phyloP scores from a whole-genome alignment of 2,888 invertebrate genomes.

The Vesta saturnalis region DNA sequence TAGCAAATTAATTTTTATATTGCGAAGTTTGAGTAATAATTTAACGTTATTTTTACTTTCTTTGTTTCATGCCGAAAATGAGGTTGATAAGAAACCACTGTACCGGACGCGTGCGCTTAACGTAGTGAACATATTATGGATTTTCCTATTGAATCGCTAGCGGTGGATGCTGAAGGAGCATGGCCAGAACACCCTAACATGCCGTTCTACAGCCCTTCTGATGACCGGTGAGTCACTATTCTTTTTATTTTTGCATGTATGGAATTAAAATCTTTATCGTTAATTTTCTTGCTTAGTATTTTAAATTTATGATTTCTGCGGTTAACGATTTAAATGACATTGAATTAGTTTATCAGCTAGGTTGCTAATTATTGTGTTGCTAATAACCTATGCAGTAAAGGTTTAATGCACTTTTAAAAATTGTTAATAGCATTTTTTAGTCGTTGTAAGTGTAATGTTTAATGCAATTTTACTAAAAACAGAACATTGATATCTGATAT shows the following conservation, averaged over 20 bases:
- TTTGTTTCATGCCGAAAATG: constrained; percentile 26
- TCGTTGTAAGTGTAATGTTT: too few relatives aligned
- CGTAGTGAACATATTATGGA: constrained; percentile 45
- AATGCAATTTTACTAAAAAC: too few relatives aligned
- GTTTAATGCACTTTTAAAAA: too few relatives aligned
- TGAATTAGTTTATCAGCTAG: too few relatives aligned
- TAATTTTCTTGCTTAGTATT: too few relatives aligned
- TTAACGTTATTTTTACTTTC: constrained; percentile 16
- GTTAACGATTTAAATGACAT: too few relatives aligned
- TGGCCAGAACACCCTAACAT: constrained; percentile 43
- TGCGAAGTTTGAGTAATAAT: background rate
- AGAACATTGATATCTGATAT: too few relatives aligned
- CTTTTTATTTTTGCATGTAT: background rate
- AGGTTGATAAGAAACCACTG: constrained; percentile 29
- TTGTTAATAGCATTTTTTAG: too few relatives aligned
- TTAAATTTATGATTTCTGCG: too few relatives aligned
- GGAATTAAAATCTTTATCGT: background rate
- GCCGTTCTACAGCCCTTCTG: constrained; percentile 39
- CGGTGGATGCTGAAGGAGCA: constrained; percentile 45
- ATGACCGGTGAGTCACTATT: constrained; percentile 42
- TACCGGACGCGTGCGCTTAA: constrained; percentile 37
- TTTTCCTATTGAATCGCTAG: constrained; percentile 45
- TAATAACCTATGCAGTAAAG: too few relatives aligned
- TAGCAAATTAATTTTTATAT: background rate
- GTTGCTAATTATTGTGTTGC: too few relatives aligned